Evolutionary conservation across 92 coral and sea anemone species (phyloP).

Genomic region (Umimayanthus kanabou): DNA sequence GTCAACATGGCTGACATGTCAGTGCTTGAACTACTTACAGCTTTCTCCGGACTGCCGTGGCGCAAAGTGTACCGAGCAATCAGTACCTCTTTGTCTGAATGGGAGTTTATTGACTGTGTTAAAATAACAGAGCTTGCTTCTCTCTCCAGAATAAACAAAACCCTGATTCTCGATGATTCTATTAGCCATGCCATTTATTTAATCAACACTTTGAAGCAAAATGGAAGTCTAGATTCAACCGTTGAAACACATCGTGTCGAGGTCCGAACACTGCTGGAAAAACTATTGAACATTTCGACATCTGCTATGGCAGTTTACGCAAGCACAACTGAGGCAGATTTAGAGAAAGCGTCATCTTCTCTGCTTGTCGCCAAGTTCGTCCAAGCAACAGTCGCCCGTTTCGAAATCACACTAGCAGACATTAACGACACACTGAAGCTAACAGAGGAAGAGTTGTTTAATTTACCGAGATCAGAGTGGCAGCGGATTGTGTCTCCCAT

Average conservation of each 20-base stretch:
- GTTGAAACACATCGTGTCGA: slow-evolving; percentile 27
- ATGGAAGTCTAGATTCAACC: slow-evolving; percentile 26
- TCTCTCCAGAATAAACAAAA: slow-evolving; percentile 27
- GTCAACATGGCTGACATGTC: slow-evolving; percentile 33
- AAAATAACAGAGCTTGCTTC: slow-evolving; percentile 48
- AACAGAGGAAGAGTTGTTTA: too few species aligned
- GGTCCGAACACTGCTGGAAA: background rate
- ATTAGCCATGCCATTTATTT: slow-evolving; percentile 43
- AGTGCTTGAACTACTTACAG: slow-evolving; percentile 52
- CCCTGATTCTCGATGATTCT: slow-evolving; percentile 43
- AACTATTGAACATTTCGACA: slow-evolving; percentile 55
- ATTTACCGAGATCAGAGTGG: slow-evolving; percentile 70
- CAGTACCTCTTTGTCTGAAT: slow-evolving; percentile 50
- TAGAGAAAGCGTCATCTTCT: slow-evolving; percentile 35
- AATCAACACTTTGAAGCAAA: slow-evolving; percentile 6
- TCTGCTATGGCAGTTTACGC: slow-evolving; percentile 49
- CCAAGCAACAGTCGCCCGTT: slow-evolving; percentile 56
- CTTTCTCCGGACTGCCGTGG: slow-evolving; percentile 54
- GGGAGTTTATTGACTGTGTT: slow-evolving; percentile 66
- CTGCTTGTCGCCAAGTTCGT: slow-evolving; percentile 44
- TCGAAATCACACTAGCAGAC: slow-evolving; percentile 41
- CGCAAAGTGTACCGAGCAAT: too few species aligned
- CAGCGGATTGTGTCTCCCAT: slow-evolving; percentile 37
- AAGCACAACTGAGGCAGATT: background rate
- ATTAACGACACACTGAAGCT: slow-evolving; percentile 42